Evolutionary conservation across 1,140 invertebrate species (phyloP), one percentile per base, ranked within the genome.

Genomic region (Sinonovacula constricta): DNA sequence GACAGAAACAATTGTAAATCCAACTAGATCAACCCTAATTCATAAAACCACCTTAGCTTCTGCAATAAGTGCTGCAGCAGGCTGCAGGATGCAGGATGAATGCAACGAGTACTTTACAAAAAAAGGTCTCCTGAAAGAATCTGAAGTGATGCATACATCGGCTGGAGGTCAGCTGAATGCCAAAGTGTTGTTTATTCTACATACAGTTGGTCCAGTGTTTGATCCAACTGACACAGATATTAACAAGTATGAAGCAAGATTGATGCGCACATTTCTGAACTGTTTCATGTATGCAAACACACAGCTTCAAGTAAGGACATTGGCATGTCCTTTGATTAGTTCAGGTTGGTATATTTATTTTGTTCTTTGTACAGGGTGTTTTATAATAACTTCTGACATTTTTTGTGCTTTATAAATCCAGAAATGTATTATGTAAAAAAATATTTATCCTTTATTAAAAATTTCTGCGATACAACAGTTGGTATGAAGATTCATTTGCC

Each of bases 1-100:
- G 28, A 69, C 75, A 14, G 57, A 78, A 18, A 66, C 57, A 7
- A 78, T 78, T 18, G 75, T 78, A 10, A 78, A 78, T 24, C 65
- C 75, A 5, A 66, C 66, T 2, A 78, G n/a, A 12, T 65, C 45
- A n/a, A 30, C 5, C 7, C 24, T 78, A n/a, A 18, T 22, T 12
- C 15, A 78, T 36, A 39, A 0, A 2, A 66, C 56, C 2, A 66
- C 65, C 14, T 53, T 78, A 1, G 75, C 75, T 22, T 18, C 18
- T 45, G 75, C 75, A 22, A 78, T 78, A 53, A 56, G 65, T 33
- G 18, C 54, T 15, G 57, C 53, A 22, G 75, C 75, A n/a, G 33
- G 75, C n/a, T 12, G 30, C 3, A 24, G 63, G 30, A 67, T 78
- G 53, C 36, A 78, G 30, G 28, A 30, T 31, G 24, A 78, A 39